These are phyloP conservation scores for Muscicapa adusta DNA, from an alignment of 2,113 vertebrate species.

Conservation along the genomic window DNA sequence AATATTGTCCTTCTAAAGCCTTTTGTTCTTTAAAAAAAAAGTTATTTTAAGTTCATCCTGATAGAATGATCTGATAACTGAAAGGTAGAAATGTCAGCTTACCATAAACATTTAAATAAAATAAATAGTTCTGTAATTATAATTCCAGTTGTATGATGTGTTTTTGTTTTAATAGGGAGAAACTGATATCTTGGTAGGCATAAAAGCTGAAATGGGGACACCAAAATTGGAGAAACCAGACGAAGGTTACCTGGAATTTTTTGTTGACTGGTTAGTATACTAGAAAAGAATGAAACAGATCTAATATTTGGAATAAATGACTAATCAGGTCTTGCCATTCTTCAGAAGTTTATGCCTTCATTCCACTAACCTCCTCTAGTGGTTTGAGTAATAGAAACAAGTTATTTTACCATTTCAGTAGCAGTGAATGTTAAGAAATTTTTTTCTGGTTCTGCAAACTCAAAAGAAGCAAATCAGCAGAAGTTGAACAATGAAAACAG, in stretches of 20 bases:
- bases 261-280: slow-evolving; percentile 90
- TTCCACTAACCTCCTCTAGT: not conserved
- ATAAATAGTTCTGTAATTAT: not conserved
- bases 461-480: not conserved
- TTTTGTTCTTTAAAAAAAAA: not conserved
- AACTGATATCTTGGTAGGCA: slow-evolving; percentile 90
- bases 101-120: not conserved
- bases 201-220: slow-evolving; percentile 95
- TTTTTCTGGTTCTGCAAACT: not conserved
- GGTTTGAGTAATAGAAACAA: not conserved
- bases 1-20: not conserved
- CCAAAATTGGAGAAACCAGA: slow-evolving; percentile 83
- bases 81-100: not conserved
- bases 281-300: not conserved
- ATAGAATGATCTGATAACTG: not conserved
- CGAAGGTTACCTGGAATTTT: slow-evolving; percentile 95
- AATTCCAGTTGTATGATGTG: not conserved
- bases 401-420: not conserved
- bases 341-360: not conserved
- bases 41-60: not conserved
- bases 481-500: not conserved
- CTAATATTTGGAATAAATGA: not conserved
- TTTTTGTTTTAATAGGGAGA: slow-evolving; percentile 79
- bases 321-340: not conserved
- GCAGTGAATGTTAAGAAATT: not conserved